These are phyloP conservation scores for Morbakka virulenta DNA, from an alignment of 30 jellyfish, hydroid and myxozoan genomes.

Conservation along the genomic window DNA sequence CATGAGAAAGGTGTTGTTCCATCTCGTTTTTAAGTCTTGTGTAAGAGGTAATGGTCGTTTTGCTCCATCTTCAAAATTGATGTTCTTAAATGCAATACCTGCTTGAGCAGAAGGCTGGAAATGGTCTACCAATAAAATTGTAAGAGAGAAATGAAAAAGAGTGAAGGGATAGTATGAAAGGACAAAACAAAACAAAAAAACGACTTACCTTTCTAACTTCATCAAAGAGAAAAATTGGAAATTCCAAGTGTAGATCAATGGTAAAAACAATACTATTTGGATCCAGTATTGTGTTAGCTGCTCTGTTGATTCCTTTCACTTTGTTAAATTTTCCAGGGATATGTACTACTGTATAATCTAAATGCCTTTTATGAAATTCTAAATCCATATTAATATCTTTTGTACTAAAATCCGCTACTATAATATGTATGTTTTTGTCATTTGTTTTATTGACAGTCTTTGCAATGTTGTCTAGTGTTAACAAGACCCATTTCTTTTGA, in stretches of 20 bases:
- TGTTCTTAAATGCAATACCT: no score
- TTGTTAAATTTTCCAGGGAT: constrained; percentile 72
- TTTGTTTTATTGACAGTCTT: constrained; percentile 47
- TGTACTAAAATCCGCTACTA: constrained; percentile 69
- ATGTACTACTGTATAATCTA: constrained; percentile 54
- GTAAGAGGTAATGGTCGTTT: no score
- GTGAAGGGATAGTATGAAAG: no score
- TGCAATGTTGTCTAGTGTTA: constrained; percentile 40
- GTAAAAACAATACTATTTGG: constrained; percentile 58
- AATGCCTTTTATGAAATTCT: constrained; percentile 28
- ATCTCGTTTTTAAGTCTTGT: no score
- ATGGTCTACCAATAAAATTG: no score
- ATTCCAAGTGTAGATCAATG: constrained; percentile 69
- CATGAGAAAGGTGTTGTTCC: no score
- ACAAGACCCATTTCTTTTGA: constrained; percentile 81
- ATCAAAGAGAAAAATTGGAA: constrained; percentile 74
- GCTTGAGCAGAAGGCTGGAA: no score
- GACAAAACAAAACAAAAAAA: no score
- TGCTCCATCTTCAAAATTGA: no score
- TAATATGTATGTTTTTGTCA: constrained; percentile 71
- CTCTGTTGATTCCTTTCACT: constrained; percentile 62
- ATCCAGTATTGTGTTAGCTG: constrained; percentile 36
- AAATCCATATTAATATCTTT: constrained; percentile 53
- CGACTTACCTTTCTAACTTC: constrained; percentile 73
- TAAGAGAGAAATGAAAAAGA: no score